These are phyloP conservation scores for Sesamia inferens DNA, from an alignment of 2,888 invertebrate genomes.

Conservation along the genomic window DNA sequence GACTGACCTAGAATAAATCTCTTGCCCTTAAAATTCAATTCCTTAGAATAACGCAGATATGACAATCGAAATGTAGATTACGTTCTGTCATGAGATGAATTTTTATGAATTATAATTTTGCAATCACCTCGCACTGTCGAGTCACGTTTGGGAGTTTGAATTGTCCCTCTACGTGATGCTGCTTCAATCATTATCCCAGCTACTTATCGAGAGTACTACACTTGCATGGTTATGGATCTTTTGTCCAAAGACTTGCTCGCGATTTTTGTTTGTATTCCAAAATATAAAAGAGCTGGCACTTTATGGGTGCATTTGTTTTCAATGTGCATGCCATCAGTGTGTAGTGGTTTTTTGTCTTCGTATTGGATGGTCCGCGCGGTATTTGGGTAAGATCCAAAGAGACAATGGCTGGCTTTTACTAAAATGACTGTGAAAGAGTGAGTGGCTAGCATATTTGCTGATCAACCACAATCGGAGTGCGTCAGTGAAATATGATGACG, in stretches of 20 bases:
- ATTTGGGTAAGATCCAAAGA: slow-evolving; percentile 80
- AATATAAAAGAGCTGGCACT: slow-evolving; percentile 61
- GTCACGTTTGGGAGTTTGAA: slow-evolving; percentile 74
- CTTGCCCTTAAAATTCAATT: slow-evolving; percentile 73
- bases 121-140: slow-evolving; percentile 70
- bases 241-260: slow-evolving; percentile 42
- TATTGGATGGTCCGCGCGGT: slow-evolving; percentile 71
- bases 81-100: slow-evolving; percentile 70
- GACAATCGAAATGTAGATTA: slow-evolving; percentile 81
- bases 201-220: slow-evolving; percentile 54
- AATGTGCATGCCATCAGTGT: slow-evolving; percentile 73
- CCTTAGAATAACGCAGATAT: slow-evolving; percentile 72
- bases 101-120: slow-evolving; percentile 76
- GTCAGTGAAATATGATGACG: not conserved
- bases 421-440: slow-evolving; percentile 74
- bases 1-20: slow-evolving; percentile 77
- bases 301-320: slow-evolving; percentile 68
- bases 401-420: slow-evolving; percentile 84
- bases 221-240: slow-evolving; percentile 47
- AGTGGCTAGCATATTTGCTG: slow-evolving; percentile 25
- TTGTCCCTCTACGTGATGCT: slow-evolving; percentile 61
- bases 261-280: slow-evolving; percentile 43
- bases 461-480: slow-evolving; percentile 1
- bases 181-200: slow-evolving; percentile 39
- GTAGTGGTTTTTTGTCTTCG: slow-evolving; percentile 78